Percentiles rank a stretch among this genome's conserved stretches.
Conservation (phyloP, 2,888 invertebrate species). For the Cryptops parisi region DNA sequence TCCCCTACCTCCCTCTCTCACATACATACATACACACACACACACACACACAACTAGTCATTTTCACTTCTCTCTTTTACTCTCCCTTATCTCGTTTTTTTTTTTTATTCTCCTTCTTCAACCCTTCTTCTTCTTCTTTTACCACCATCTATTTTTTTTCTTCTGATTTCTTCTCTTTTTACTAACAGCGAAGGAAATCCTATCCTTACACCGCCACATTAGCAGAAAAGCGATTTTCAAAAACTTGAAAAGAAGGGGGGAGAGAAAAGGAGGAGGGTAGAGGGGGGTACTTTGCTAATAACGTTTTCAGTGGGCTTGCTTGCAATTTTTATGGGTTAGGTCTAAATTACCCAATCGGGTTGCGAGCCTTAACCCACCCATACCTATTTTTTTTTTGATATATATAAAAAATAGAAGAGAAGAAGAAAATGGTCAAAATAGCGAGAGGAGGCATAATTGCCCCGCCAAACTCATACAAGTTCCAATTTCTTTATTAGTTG, state of each 20-base stretch:
- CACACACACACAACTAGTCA: neutral
- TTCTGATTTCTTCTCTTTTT: neutral
- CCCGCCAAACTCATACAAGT: slow-evolving; percentile 8
- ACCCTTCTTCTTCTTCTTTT: neutral
- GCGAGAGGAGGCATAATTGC: slow-evolving; percentile 11
- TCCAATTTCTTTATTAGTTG: slow-evolving; percentile 13
- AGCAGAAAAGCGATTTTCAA: neutral
- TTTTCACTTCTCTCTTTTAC: neutral
- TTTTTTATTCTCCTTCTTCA: neutral
- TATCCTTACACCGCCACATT: neutral
- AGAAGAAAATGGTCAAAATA: slow-evolving; percentile 10
- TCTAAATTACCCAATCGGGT: slow-evolving; percentile 7
- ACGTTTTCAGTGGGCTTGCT: neutral
- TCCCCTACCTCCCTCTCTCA: neutral
- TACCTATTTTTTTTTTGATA: too few relatives aligned
- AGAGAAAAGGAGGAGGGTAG: neutral
- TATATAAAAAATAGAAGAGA: too few relatives aligned
- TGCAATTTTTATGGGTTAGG: slow-evolving; percentile 5
- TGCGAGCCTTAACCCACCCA: too few relatives aligned
- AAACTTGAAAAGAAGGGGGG: neutral
- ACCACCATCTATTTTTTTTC: neutral
- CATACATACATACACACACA: neutral
- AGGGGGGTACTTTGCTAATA: neutral
- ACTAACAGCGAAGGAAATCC: neutral
- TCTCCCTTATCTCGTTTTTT: neutral